phyloP scores from a whole-genome alignment of 1,140 invertebrate species.

The Camponotus pennsylvanicus region DNA sequence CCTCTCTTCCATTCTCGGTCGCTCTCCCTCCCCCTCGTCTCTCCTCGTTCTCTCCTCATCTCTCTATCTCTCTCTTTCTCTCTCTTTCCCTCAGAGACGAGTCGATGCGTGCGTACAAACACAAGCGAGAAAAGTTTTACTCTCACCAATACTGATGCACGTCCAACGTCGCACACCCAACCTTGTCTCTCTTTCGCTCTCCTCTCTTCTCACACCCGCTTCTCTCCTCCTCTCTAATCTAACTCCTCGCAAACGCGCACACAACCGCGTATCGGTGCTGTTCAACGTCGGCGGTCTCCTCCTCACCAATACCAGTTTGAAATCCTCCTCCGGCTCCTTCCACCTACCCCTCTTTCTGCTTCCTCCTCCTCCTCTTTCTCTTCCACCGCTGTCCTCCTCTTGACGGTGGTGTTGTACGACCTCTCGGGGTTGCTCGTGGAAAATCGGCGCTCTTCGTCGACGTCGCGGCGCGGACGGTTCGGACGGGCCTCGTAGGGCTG shows the following conservation, averaged over 20 bases:
- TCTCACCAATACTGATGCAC: slow-evolving; percentile 80
- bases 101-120: slow-evolving; percentile 83
- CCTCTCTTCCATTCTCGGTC: slow-evolving; percentile 22
- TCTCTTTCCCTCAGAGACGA: slow-evolving; percentile 76
- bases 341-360: slow-evolving; percentile 74
- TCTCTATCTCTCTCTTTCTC: neutral
- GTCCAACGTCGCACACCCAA: slow-evolving; percentile 69
- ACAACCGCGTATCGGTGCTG: slow-evolving; percentile 68
- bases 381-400: slow-evolving; percentile 73
- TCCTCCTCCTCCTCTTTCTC: slow-evolving; percentile 71
- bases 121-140: slow-evolving; percentile 86
- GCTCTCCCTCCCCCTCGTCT: slow-evolving; percentile 53
- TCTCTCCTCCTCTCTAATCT: slow-evolving; percentile 81
- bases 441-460: slow-evolving; percentile 80
- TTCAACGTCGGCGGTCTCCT: slow-evolving; percentile 73
- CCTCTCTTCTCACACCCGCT: slow-evolving; percentile 41
- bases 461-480: slow-evolving; percentile 77
- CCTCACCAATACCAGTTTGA: slow-evolving; percentile 77
- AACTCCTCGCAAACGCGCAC: slow-evolving; percentile 81
- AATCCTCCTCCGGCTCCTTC: slow-evolving; percentile 79
- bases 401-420: slow-evolving; percentile 78
- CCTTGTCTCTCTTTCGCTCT: slow-evolving; percentile 66
- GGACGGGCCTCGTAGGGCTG: slow-evolving; percentile 72
- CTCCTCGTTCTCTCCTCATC: slow-evolving; percentile 29
- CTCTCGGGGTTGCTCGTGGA: slow-evolving; percentile 82